Base-by-base conservation (phyloP, 2,888 invertebrate genomes). In the Brachyptera risi region DNA sequence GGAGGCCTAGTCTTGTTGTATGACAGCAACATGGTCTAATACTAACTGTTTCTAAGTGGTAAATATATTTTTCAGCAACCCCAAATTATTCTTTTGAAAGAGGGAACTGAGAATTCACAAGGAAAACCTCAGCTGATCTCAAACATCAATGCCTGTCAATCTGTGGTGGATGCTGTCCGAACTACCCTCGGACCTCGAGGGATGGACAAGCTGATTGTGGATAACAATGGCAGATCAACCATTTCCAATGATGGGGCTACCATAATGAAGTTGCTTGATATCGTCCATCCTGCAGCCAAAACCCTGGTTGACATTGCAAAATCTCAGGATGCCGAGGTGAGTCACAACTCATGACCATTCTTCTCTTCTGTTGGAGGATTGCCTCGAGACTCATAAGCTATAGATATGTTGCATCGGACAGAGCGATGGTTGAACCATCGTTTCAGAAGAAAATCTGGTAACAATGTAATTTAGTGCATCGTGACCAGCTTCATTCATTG, bases 221-320 rank as follows among this genome's bases (percentile, higher is more conserved):
- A 94, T 72, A 82, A 83, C 65, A 82, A 83, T 67, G 95, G 96
- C 61, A 94, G 92, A 73, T 90, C 96, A 0, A 96, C 96, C 1
- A 98, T 99, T 68, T 98, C 98, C 1, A 99, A 99, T 73, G 99
- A 99, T 78, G 99, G 99, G 13, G 99, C 99, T 4, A 99, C 99
- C 0, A 98, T 99, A 65, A 86, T 99, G 84, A 98, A 97, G 78
- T 82, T 96, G n/a, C 74, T 99, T 69, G 97, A 99, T 71, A 90
- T 99, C 70, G 87, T 99, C 21, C 99, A 99, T 76, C 99, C 99
- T 0, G 99, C 99, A 21, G 99, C 97, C 0, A 96, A 92, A 76
- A 96, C 95, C 0, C 77, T 99, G 66, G 98, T 99, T 2, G 99
- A 99, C 72, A 99, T 99, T 68, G 99, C 99, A 21, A 96, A 96